A percentile compares a stretch with the other conserved stretches of the same genome.
Conservation (phyloP, 2,888 invertebrate genomes). For the Spatulosminthurus flaviceps region DNA sequence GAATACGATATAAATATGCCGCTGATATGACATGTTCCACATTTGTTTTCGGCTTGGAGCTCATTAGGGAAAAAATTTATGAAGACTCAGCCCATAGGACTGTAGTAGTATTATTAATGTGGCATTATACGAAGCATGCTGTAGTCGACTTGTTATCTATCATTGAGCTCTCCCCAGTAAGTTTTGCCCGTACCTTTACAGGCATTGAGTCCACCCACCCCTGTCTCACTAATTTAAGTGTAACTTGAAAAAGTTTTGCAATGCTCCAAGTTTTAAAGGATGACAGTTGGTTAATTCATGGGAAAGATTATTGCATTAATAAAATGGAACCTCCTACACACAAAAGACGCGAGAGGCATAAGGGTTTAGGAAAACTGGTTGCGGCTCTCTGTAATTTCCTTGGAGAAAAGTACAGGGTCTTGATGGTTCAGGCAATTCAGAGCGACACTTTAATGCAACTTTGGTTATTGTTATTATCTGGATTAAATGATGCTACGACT, state of each 20-base stretch:
- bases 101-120: conserved; percentile 34
- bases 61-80: conserved; percentile 50
- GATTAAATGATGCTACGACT: conserved; percentile 10
- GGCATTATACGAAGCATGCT: conserved; percentile 5
- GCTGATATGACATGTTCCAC: background rate
- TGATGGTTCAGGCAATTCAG: conserved; percentile 11
- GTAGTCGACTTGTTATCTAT: conserved; percentile 16
- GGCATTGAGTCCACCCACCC: conserved; percentile 20
- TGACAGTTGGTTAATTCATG: conserved; percentile 39
- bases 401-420: conserved; percentile 24
- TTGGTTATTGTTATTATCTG: conserved; percentile 20
- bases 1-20: no score
- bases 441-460: background rate
- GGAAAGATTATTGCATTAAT: conserved; percentile 35
- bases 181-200: conserved; percentile 8
- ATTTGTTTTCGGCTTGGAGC: conserved; percentile 30
- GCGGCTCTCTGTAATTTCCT: conserved; percentile 29
- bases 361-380: conserved; percentile 33
- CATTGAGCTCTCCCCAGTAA: conserved; percentile 20
- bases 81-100: conserved; percentile 32
- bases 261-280: conserved; percentile 23
- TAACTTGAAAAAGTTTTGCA: conserved; percentile 16
- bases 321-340: conserved; percentile 31
- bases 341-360: background rate
- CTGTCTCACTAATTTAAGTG: conserved; percentile 29